These are phyloP conservation scores for Pachycephala philippinensis DNA, from an alignment of 2,113 vertebrate genomes.

Conservation along the genomic window DNA sequence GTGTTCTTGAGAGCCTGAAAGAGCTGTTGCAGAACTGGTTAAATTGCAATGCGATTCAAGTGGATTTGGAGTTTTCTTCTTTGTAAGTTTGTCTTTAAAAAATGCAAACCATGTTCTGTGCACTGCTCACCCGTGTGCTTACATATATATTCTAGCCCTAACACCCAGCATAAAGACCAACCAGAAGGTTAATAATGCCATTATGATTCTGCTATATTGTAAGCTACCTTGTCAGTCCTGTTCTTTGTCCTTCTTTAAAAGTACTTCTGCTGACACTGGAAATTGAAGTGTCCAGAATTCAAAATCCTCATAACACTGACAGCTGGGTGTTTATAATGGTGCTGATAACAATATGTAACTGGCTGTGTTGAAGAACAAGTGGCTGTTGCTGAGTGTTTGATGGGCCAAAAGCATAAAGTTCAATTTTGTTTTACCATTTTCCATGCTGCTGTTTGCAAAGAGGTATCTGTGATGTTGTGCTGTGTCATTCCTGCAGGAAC, in stretches of 20 bases:
- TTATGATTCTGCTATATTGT: not conserved
- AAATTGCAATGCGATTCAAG: slow-evolving; percentile 72
- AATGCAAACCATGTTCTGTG: not conserved
- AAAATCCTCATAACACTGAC: not conserved
- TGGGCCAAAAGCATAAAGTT: not conserved
- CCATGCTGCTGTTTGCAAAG: not conserved
- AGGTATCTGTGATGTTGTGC: not conserved
- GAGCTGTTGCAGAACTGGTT: slow-evolving; percentile 89
- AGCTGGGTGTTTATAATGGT: not conserved
- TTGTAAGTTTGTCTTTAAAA: slow-evolving; percentile 62
- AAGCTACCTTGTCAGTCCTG: not conserved
- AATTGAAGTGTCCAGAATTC: not conserved
- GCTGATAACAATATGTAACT: not conserved
- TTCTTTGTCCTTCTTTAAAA: not conserved
- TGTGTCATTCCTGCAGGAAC: slow-evolving; percentile 70
- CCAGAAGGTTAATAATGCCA: not conserved
- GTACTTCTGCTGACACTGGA: not conserved
- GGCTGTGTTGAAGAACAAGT: not conserved
- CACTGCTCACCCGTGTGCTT: not conserved
- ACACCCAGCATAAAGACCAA: not conserved
- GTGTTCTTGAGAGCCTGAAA: slow-evolving; percentile 84
- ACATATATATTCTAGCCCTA: not conserved
- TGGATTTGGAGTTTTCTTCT: slow-evolving; percentile 50
- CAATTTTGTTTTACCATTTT: not conserved
- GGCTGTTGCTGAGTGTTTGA: not conserved